Evolutionary conservation across 2,797 vertebrate genomes (phyloP).

Genomic region (Tenualosa thibaudeaui): DNA sequence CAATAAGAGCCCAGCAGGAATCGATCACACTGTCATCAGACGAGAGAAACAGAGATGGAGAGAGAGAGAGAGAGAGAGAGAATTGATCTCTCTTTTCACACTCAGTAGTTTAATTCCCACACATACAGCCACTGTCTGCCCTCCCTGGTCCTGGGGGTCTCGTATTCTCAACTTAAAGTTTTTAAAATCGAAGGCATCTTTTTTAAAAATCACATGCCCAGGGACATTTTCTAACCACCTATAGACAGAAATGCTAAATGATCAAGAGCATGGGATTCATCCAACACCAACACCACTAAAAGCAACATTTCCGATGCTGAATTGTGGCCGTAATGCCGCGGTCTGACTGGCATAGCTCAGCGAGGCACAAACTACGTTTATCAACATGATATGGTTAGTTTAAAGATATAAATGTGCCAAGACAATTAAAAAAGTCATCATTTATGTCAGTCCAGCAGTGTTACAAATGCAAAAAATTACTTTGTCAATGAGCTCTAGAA

Average conservation of each 20-base stretch:
- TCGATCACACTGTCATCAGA: constrained; percentile 22
- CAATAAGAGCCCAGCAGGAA: constrained; percentile 20
- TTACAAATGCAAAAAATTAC: not conserved
- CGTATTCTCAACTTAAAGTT: not conserved
- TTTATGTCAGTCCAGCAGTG: too few relatives aligned
- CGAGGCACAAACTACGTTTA: not conserved
- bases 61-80: not conserved
- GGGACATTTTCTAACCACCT: not conserved
- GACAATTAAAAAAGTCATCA: too few relatives aligned
- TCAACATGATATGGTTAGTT: too few relatives aligned
- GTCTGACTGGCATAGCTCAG: not conserved
- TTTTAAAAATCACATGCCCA: too few relatives aligned
- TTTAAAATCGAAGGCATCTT: not conserved
- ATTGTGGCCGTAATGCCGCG: not conserved
- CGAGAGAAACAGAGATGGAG: not conserved
- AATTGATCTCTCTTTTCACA: constrained; percentile 26
- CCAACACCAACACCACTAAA: not conserved
- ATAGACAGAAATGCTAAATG: not conserved
- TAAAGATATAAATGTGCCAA: too few relatives aligned
- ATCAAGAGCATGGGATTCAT: not conserved
- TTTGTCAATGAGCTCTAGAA: too few relatives aligned
- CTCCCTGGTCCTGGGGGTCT: not conserved
- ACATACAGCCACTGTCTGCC: not conserved
- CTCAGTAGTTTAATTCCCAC: constrained; percentile 24
- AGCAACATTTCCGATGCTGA: not conserved